These are phyloP conservation scores for Anableps anableps DNA, from an alignment of 2,797 vertebrate species.

Conservation along the genomic window DNA sequence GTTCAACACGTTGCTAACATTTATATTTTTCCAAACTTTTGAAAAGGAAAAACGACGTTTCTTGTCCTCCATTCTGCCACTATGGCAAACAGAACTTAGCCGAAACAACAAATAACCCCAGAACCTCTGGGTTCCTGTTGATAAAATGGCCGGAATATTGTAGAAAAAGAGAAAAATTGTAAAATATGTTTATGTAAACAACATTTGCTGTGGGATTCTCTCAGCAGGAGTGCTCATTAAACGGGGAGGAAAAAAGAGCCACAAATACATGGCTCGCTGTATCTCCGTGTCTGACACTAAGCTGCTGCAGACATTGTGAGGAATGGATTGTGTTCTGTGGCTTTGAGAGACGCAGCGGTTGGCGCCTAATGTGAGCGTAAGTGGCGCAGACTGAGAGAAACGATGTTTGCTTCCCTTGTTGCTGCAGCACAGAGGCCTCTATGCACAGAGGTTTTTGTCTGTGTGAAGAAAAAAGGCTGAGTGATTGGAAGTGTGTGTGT, in stretches of 20 bases:
- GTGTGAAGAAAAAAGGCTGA: background rate
- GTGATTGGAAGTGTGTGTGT: conserved; percentile 1
- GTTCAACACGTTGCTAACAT: background rate
- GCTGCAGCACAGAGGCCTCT: conserved; percentile 26
- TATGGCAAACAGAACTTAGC: background rate
- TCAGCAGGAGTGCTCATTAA: conserved; percentile 63
- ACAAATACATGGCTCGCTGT: conserved; percentile 46
- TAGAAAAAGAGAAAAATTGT: conserved; percentile 14
- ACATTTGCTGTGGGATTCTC: conserved; percentile 46
- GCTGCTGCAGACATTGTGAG: conserved; percentile 65
- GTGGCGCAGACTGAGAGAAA: conserved; percentile 58
- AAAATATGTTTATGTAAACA: conserved; percentile 54
- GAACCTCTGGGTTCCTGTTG: conserved; percentile 2
- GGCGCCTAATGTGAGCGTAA: conserved; percentile 61
- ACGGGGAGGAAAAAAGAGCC: conserved; percentile 28
- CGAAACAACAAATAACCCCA: conserved; percentile 14
- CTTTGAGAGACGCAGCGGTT: conserved; percentile 69
- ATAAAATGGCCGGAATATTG: conserved; percentile 33
- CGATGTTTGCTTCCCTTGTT: conserved; percentile 67
- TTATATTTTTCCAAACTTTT: background rate
- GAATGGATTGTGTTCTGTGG: conserved; percentile 56
- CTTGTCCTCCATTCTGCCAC: background rate
- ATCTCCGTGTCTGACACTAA: conserved; percentile 58
- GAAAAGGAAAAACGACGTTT: background rate
- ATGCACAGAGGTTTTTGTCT: conserved; percentile 11